Evolutionary conservation across 2,888 invertebrate species (phyloP).

Genomic region (Galerucella pusilla): DNA sequence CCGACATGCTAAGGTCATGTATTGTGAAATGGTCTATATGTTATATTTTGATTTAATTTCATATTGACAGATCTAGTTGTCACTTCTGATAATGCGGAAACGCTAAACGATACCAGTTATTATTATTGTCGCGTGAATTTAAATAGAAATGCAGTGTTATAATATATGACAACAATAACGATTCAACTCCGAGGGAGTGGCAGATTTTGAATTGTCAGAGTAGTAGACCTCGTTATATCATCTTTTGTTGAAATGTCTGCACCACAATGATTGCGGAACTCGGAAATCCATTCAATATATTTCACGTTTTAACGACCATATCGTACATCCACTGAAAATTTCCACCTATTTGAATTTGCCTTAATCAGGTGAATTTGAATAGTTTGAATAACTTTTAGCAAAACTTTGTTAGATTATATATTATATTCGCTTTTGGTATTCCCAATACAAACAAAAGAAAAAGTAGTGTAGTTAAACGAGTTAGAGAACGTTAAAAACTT

Average conservation of each 20-base stretch:
- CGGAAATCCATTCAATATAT: slow-evolving; percentile 44
- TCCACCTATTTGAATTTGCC: slow-evolving; percentile 28
- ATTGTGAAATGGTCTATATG: too few species aligned
- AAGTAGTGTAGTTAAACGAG: too few species aligned
- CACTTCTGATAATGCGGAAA: too few species aligned
- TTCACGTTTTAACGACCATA: slow-evolving; percentile 35
- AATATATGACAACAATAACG: slow-evolving; percentile 37
- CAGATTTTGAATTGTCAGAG: slow-evolving; percentile 38
- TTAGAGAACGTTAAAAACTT: too few species aligned
- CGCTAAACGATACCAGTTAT: background rate
- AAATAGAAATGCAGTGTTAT: background rate
- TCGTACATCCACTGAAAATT: slow-evolving; percentile 28
- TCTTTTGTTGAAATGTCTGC: slow-evolving; percentile 45
- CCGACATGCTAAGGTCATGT: too few species aligned
- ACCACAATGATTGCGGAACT: slow-evolving; percentile 34
- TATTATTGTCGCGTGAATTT: background rate
- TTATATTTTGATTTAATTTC: too few species aligned
- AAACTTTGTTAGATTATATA: background rate
- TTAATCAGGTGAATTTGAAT: slow-evolving; percentile 30
- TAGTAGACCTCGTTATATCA: slow-evolving; percentile 42
- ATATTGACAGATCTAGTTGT: too few species aligned
- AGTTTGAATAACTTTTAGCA: slow-evolving; percentile 11
- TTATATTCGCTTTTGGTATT: background rate
- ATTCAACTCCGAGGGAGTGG: slow-evolving; percentile 40
- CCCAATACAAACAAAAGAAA: too few species aligned